Conservation (phyloP, 1,140 invertebrate species). For the Daktulosphaira vitifoliae region DNA sequence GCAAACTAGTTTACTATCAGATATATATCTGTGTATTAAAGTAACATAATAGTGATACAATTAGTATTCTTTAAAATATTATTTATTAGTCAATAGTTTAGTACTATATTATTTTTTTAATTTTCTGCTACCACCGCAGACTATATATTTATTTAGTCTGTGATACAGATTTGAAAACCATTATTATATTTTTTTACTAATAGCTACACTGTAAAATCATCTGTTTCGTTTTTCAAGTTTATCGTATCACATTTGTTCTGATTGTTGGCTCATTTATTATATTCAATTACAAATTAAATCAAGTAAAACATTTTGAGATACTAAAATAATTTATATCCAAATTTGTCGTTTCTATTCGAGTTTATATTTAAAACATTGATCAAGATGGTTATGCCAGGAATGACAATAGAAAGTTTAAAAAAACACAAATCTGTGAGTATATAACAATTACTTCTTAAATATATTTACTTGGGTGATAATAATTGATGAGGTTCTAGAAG, state of each 20-base stretch:
- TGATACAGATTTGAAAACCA: too few species aligned
- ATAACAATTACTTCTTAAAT: not conserved
- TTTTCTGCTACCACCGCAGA: too few species aligned
- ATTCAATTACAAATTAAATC: not conserved
- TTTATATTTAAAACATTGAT: not conserved
- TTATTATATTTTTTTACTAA: too few species aligned
- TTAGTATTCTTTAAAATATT: too few species aligned
- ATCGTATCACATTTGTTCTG: not conserved
- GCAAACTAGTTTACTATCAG: too few species aligned
- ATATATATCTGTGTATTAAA: too few species aligned
- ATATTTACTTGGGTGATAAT: too few species aligned
- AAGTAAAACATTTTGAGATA: not conserved
- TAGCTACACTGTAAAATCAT: conserved; percentile 11
- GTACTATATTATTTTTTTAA: too few species aligned
- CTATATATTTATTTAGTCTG: too few species aligned
- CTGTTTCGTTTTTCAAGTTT: not conserved
- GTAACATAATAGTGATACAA: too few species aligned
- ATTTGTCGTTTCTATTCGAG: not conserved
- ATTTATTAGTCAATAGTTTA: too few species aligned
- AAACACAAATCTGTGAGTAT: conserved; percentile 31
- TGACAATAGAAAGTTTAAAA: conserved; percentile 29
- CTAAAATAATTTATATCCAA: not conserved
- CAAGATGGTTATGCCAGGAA: conserved; percentile 33
- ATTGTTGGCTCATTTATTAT: not conserved
- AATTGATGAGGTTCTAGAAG: not conserved